phyloP scores from a whole-genome alignment of 2,888 invertebrate species.

The Gnatocerus cornutus region DNA sequence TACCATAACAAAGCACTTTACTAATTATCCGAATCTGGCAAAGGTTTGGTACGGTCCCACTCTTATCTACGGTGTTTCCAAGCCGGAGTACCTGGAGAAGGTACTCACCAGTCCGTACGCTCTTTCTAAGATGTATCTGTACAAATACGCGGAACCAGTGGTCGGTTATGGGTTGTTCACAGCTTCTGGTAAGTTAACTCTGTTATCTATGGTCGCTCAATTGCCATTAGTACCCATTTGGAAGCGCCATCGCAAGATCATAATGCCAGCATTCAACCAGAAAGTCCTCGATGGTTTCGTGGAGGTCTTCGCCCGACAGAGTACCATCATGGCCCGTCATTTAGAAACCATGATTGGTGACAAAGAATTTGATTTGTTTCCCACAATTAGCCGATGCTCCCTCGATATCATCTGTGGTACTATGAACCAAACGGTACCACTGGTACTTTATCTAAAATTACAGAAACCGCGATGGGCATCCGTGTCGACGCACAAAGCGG shows the following conservation, averaged over 20 bases:
- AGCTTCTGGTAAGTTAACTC: conserved; percentile 55
- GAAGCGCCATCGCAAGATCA: conserved; percentile 75
- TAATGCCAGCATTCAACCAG: conserved; percentile 80
- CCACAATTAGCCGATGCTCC: conserved; percentile 75
- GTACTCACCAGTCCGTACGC: conserved; percentile 7
- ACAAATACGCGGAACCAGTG: neutral
- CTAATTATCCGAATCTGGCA: neutral
- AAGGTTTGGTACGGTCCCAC: conserved; percentile 13
- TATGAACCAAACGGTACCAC: conserved; percentile 4
- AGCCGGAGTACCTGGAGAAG: conserved; percentile 23
- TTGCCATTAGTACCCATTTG: conserved; percentile 74
- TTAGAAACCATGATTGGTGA: conserved; percentile 68
- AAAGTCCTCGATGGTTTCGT: conserved; percentile 77
- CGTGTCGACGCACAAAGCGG: conserved; percentile 75
- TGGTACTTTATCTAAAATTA: conserved; percentile 35
- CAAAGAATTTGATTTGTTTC: conserved; percentile 73
- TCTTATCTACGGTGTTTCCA: conserved; percentile 10
- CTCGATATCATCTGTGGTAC: conserved; percentile 78
- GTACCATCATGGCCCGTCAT: conserved; percentile 58
- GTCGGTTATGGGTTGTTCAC: conserved; percentile 11
- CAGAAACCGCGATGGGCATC: conserved; percentile 84
- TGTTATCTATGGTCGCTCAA: neutral
- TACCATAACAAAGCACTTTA: neutral
- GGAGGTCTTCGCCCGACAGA: conserved; percentile 73
- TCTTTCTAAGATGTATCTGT: conserved; percentile 11